These are phyloP conservation scores for Tinea pellionella DNA, from an alignment of 2,888 invertebrate genomes.

Conservation along the genomic window DNA sequence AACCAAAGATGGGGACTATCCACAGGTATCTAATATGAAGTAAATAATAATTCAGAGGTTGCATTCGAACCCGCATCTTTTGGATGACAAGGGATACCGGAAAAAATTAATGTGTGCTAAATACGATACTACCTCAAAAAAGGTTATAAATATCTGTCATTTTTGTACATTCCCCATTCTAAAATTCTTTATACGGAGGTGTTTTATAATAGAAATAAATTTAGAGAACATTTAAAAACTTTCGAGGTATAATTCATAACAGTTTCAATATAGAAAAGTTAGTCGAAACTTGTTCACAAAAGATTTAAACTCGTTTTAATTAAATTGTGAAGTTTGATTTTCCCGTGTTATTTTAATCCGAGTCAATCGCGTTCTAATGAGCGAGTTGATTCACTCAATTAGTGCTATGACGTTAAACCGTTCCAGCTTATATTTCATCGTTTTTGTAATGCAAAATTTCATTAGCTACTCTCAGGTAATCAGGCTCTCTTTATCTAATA, in stretches of 20 bases:
- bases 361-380: background rate
- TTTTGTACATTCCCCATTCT: too few species aligned
- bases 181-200: too few species aligned
- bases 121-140: too few species aligned
- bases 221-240: too few species aligned
- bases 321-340: background rate
- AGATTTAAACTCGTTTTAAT: background rate
- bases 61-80: too few species aligned
- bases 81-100: too few species aligned
- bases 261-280: background rate
- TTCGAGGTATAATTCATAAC: too few species aligned
- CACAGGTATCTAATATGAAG: conserved; percentile 70
- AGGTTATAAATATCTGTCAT: too few species aligned
- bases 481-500: too few species aligned
- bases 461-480: background rate
- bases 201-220: too few species aligned
- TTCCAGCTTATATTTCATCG: background rate
- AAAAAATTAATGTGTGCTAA: too few species aligned
- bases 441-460: background rate
- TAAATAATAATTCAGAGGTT: too few species aligned
- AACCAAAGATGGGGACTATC: conserved; percentile 90
- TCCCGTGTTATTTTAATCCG: background rate
- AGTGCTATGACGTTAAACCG: background rate
- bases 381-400: background rate
- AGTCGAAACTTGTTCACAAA: background rate